Conservation (phyloP, 1,140 invertebrate genomes). For the Dinothrombium tinctorium region DNA sequence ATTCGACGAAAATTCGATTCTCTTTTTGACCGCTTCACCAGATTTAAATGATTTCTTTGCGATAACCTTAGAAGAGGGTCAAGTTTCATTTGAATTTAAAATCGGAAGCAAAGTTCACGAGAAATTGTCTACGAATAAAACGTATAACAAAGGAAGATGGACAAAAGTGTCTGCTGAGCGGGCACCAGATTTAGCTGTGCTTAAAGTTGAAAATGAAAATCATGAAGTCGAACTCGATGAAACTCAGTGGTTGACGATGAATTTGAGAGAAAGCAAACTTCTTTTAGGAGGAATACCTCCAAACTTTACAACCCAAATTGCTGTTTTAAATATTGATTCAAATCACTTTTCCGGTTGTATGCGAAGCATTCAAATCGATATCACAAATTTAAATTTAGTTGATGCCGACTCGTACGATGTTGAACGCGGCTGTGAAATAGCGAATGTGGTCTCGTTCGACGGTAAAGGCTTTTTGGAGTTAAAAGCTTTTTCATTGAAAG, state of each 20-base stretch:
- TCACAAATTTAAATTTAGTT: constrained; percentile 38
- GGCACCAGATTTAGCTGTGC: constrained; percentile 17
- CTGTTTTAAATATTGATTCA: constrained; percentile 17
- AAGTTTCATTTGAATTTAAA: constrained; percentile 5
- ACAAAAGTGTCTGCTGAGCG: constrained; percentile 39
- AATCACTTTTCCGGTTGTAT: constrained; percentile 54
- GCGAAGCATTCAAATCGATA: constrained; percentile 44
- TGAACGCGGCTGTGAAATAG: constrained; percentile 39
- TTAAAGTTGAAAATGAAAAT: constrained; percentile 41
- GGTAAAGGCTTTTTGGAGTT: constrained; percentile 55
- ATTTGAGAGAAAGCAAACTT: constrained; percentile 20
- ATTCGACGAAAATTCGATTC: constrained; percentile 58
- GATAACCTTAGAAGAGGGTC: constrained; percentile 10
- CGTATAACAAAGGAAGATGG: constrained; percentile 57
- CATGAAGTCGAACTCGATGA: constrained; percentile 29
- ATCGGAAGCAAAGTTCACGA: not conserved
- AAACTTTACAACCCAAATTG: constrained; percentile 26
- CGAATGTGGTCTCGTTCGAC: constrained; percentile 40
- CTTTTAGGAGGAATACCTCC: constrained; percentile 60
- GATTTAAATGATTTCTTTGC: constrained; percentile 22
- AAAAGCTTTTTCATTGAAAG: constrained; percentile 31
- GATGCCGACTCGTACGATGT: constrained; percentile 42
- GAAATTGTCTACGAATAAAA: constrained; percentile 12
- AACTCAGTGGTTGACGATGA: constrained; percentile 34
- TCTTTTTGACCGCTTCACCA: constrained; percentile 54